Conservation (phyloP, 2,888 invertebrate species). For the Dyspetes luteomarginatus region DNA sequence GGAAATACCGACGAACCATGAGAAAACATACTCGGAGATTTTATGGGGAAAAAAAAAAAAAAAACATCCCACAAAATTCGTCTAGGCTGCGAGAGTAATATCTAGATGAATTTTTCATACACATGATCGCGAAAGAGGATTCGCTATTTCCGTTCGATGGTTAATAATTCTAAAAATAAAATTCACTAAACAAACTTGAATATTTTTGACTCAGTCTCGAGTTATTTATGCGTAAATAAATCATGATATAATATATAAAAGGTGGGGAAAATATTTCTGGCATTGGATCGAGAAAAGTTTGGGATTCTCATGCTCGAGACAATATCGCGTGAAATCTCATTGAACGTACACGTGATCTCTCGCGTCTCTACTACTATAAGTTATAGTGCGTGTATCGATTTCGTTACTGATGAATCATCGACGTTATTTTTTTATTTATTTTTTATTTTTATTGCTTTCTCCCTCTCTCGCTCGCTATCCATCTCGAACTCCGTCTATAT, state of each 20-base stretch:
- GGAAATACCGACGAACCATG: too few relatives aligned
- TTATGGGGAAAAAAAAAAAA: too few relatives aligned
- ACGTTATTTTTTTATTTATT: conserved; percentile 4
- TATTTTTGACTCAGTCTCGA: neutral
- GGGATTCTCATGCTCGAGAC: conserved; percentile 19
- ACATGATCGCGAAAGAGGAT: too few relatives aligned
- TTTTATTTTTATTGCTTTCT: neutral
- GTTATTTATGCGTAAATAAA: neutral
- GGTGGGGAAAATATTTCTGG: neutral
- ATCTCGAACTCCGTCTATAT: neutral
- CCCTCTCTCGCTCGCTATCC: neutral
- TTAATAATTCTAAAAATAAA: too few relatives aligned
- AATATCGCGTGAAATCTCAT: conserved; percentile 26
- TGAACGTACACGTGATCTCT: conserved; percentile 7
- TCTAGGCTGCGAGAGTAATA: too few relatives aligned
- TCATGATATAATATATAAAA: neutral
- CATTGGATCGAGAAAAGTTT: neutral
- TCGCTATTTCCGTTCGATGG: too few relatives aligned
- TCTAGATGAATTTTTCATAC: too few relatives aligned
- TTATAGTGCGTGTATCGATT: conserved; percentile 42
- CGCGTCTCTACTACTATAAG: neutral
- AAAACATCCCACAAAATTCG: too few relatives aligned
- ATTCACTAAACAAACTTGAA: too few relatives aligned
- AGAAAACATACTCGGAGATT: too few relatives aligned
- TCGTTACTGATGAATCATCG: conserved; percentile 54